These are phyloP conservation scores for Pseudorectes ferrugineus DNA, from an alignment of 2,113 vertebrate species.

Conservation along the genomic window DNA sequence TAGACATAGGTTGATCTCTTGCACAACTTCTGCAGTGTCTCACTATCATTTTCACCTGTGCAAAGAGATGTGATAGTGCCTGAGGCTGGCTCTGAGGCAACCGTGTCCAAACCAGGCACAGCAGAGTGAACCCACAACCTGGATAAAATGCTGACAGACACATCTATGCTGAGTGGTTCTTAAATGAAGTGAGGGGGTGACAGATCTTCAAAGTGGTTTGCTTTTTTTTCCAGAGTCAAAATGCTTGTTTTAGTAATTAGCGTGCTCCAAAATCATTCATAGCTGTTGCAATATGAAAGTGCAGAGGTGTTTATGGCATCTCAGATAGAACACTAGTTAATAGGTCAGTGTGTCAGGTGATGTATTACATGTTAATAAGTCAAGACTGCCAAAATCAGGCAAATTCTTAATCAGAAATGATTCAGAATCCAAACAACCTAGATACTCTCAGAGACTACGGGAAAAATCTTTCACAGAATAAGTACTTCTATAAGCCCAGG, in stretches of 20 bases:
- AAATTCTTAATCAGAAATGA: neutral
- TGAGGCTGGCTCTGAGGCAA: neutral
- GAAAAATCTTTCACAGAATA: neutral
- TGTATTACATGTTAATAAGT: neutral
- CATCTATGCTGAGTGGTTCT: accelerated
- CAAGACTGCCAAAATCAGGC: neutral
- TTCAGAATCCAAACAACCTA: neutral
- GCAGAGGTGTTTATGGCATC: neutral
- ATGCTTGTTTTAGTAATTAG: neutral
- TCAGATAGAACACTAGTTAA: neutral
- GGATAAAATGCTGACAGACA: neutral
- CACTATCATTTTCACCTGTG: neutral
- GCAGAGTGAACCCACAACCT: neutral
- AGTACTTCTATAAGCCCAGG: neutral
- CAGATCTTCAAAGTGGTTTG: neutral
- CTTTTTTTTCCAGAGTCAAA: neutral
- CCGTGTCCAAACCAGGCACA: accelerated
- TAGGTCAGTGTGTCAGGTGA: neutral
- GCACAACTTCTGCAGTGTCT: neutral
- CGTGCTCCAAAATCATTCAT: neutral
- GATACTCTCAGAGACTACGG: neutral
- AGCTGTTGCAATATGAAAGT: neutral
- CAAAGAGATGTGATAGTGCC: neutral
- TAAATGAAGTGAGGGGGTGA: neutral
- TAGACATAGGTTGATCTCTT: neutral